Percentiles rank a stretch among this genome's conserved stretches.
Conservation (phyloP, 2,113 vertebrate genomes). For the Dicaeum eximium region DNA sequence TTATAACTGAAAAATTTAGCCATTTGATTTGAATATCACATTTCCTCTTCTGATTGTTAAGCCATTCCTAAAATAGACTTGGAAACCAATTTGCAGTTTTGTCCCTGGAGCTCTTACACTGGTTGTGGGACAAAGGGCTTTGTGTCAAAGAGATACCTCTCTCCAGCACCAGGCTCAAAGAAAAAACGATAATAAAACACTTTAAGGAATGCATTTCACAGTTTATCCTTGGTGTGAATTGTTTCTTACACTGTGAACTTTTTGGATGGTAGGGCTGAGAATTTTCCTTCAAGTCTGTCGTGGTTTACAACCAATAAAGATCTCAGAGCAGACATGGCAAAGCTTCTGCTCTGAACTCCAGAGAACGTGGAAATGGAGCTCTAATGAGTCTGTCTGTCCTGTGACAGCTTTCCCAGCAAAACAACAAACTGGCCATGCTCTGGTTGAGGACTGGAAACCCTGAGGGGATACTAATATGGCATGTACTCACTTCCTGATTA, state of each 20-base stretch:
- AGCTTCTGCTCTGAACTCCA: background rate
- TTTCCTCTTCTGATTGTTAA: background rate
- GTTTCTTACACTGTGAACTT: slow-evolving; percentile 52
- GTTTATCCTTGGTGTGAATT: slow-evolving; percentile 64
- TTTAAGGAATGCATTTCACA: slow-evolving; percentile 61
- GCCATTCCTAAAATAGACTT: background rate
- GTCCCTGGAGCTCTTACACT: background rate
- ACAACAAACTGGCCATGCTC: slow-evolving; percentile 18
- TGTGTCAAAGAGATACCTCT: background rate
- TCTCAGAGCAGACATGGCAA: background rate
- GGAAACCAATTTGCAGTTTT: slow-evolving; percentile 48
- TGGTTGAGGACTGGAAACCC: background rate
- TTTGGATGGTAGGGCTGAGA: background rate
- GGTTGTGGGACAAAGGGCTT: background rate
- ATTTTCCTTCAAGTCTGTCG: background rate
- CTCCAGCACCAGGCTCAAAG: background rate
- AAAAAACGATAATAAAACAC: slow-evolving; percentile 54
- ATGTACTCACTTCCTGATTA: slow-evolving; percentile 56
- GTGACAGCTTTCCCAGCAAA: slow-evolving; percentile 37
- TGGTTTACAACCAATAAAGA: background rate
- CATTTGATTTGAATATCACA: slow-evolving; percentile 11
- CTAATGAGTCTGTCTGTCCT: slow-evolving; percentile 28
- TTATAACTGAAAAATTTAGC: background rate
- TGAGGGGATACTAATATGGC: slow-evolving; percentile 28
- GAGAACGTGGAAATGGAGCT: slow-evolving; percentile 20